Percentiles rank a stretch among this genome's conserved stretches.
Evolutionary conservation across 2,797 vertebrate species (phyloP).

Genomic region (Dallia pectoralis): DNA sequence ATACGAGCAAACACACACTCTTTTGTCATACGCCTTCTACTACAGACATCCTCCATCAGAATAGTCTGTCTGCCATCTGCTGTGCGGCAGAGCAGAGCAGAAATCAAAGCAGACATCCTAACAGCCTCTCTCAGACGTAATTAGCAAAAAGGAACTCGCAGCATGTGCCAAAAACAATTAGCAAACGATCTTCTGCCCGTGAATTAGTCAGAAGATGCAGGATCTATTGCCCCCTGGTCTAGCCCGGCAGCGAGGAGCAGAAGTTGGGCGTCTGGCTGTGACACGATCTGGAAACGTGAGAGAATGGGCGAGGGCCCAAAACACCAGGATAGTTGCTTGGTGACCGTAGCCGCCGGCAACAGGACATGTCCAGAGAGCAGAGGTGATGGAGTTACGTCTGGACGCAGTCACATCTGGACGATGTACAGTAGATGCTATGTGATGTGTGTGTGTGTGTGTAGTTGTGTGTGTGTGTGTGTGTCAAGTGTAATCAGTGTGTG

Average conservation of each 20-base stretch:
- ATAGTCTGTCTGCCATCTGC: neutral
- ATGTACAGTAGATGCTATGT: too few relatives aligned
- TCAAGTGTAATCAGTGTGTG: slow-evolving; percentile 37
- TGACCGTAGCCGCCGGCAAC: neutral
- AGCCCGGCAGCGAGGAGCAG: neutral
- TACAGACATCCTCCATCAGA: neutral
- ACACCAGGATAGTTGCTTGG: neutral
- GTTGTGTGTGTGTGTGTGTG: neutral
- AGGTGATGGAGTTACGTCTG: too few relatives aligned
- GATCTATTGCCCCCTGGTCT: neutral
- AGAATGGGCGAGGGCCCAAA: neutral
- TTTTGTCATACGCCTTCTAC: neutral
- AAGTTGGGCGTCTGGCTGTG: neutral
- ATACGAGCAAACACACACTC: too few relatives aligned
- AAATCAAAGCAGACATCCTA: neutral
- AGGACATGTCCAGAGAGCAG: too few relatives aligned
- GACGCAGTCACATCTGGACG: too few relatives aligned
- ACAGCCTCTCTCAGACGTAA: slow-evolving; percentile 34
- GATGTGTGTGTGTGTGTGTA: neutral
- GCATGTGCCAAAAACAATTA: slow-evolving; percentile 20
- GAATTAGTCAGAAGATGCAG: neutral
- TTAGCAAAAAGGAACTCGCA: slow-evolving; percentile 34
- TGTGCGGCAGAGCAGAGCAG: neutral
- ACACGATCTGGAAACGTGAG: neutral
- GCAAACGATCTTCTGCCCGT: neutral